These are phyloP conservation scores for Phrixothrix hirtus DNA, from an alignment of 2,888 invertebrate genomes.

Conservation along the genomic window DNA sequence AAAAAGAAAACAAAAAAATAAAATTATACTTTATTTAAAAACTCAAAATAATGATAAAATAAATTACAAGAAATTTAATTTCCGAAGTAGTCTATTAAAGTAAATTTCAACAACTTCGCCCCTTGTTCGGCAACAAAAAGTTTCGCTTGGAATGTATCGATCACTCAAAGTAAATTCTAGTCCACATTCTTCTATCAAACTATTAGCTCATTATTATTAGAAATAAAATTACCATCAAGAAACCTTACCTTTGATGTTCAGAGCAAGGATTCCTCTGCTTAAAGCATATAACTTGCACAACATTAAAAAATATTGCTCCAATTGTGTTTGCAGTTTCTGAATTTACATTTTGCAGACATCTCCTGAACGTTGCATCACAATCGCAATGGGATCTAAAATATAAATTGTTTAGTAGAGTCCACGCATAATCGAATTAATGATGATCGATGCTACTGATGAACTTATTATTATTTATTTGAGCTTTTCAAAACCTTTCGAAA, in stretches of 20 bases:
- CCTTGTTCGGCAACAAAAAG: slow-evolving; percentile 22
- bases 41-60: too few species aligned
- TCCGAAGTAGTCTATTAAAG: slow-evolving; percentile 36
- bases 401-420: too few species aligned
- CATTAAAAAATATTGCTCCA: slow-evolving; percentile 76
- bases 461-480: too few species aligned
- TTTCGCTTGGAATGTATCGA: slow-evolving; percentile 18
- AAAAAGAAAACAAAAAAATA: too few species aligned
- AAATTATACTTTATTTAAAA: too few species aligned
- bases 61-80: slow-evolving; percentile 41
- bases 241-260: slow-evolving; percentile 63
- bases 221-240: slow-evolving; percentile 17
- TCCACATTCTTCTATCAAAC: slow-evolving; percentile 9
- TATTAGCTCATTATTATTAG: neutral
- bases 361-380: slow-evolving; percentile 71
- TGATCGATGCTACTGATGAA: too few species aligned
- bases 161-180: slow-evolving; percentile 14
- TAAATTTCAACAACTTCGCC: slow-evolving; percentile 33
- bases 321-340: slow-evolving; percentile 72
- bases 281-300: slow-evolving; percentile 74
- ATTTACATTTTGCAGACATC: slow-evolving; percentile 68
- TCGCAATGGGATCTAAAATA: slow-evolving; percentile 71
- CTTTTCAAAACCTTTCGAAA: too few species aligned
- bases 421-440: too few species aligned
- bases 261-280: slow-evolving; percentile 67